These are phyloP conservation scores for Scyliorhinus canicula DNA, from an alignment of 2,797 vertebrate species.

Conservation along the genomic window DNA sequence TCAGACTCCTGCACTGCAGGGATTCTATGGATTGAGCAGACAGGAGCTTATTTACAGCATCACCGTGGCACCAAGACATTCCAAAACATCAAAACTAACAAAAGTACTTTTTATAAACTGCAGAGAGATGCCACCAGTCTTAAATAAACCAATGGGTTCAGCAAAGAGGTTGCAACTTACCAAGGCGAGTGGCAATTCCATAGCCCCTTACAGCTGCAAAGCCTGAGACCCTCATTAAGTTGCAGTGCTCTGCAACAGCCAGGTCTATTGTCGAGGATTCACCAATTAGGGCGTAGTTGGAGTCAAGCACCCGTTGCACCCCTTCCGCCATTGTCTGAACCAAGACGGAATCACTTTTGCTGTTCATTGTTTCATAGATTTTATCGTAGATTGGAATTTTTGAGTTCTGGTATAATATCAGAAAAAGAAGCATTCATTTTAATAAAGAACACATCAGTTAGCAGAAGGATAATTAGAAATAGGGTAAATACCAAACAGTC, in stretches of 20 bases:
- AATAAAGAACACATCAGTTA: background rate
- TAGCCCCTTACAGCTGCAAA: conserved; percentile 67
- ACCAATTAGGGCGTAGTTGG: conserved; percentile 77
- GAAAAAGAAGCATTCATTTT: conserved; percentile 9
- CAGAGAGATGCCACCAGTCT: too few relatives aligned
- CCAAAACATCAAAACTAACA: too few relatives aligned
- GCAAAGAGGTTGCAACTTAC: conserved; percentile 53
- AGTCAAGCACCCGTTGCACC: conserved; percentile 58
- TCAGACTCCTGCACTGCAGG: too few relatives aligned
- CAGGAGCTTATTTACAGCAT: background rate
- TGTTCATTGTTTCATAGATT: conserved; percentile 76
- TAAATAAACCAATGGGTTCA: background rate
- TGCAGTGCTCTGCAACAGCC: conserved; percentile 65
- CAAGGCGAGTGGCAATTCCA: conserved; percentile 64
- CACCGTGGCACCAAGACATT: too few relatives aligned
- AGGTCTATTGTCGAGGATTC: conserved; percentile 74
- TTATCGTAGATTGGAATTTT: conserved; percentile 61
- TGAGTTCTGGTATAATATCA: conserved; percentile 61
- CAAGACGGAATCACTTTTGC: conserved; percentile 57
- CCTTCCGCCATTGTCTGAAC: conserved; percentile 66
- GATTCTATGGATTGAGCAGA: too few relatives aligned
- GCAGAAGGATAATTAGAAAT: background rate
- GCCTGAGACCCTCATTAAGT: conserved; percentile 62
- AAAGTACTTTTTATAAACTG: background rate
- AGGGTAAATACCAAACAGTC: background rate